phyloP scores from a whole-genome alignment of 2,113 vertebrate species.

The Brienomyrus brachyistius region DNA sequence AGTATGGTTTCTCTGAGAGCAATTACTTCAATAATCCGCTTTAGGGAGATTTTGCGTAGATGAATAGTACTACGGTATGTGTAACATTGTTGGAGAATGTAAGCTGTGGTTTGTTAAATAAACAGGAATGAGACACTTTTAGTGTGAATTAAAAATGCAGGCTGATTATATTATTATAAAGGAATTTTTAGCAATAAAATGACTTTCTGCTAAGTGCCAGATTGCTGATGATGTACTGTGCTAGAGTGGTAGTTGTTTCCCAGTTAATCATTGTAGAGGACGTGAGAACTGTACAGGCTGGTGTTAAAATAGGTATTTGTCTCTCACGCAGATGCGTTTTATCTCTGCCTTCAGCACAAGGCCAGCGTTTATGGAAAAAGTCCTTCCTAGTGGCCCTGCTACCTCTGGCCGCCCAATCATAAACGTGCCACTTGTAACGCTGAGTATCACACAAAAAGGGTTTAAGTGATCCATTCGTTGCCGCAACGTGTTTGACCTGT shows the following conservation, averaged over 20 bases:
- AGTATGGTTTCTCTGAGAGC: neutral
- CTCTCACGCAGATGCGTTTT: neutral
- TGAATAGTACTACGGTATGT: neutral
- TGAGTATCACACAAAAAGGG: neutral
- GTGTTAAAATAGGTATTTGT: neutral
- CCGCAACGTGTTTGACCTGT: slow-evolving; percentile 14
- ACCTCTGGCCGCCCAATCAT: neutral
- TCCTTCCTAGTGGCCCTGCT: neutral
- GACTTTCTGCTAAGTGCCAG: neutral
- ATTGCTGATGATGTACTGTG: neutral
- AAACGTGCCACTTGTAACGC: neutral
- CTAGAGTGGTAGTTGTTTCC: neutral
- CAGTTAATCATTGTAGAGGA: neutral
- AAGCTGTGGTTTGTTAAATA: neutral
- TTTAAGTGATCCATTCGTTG: neutral
- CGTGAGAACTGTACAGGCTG: neutral
- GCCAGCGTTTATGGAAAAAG: neutral
- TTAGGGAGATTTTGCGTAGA: neutral
- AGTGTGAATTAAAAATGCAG: neutral
- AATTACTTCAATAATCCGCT: neutral
- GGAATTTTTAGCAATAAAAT: neutral
- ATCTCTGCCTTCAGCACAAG: neutral
- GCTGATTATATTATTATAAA: neutral
- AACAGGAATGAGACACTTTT: neutral
- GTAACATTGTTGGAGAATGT: neutral